Percentiles rank a stretch among this genome's conserved stretches.
These are phyloP conservation scores for Charina bottae DNA, from an alignment of 2,113 vertebrate genomes.

Conservation along the genomic window DNA sequence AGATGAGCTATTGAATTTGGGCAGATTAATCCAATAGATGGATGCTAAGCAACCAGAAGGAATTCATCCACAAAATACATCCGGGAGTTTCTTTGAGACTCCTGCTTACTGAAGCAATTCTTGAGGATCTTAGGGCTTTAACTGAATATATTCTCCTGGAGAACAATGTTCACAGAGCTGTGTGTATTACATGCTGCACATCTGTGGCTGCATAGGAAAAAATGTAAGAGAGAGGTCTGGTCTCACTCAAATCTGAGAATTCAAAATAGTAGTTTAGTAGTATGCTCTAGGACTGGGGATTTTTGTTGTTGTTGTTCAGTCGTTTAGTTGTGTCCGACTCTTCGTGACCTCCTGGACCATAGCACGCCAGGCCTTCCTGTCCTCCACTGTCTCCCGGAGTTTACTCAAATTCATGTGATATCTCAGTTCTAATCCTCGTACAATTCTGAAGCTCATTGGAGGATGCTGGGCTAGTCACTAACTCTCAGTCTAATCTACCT, in stretches of 20 bases:
- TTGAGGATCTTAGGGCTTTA: not conserved
- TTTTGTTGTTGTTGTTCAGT: no score
- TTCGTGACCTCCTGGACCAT: no score
- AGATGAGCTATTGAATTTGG: conserved; percentile 12
- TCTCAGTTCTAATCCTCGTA: not conserved
- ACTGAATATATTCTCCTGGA: not conserved
- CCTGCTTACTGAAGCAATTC: not conserved
- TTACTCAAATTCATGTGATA: no score
- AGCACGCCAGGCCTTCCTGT: no score
- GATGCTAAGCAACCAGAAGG: not conserved
- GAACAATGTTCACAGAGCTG: not conserved
- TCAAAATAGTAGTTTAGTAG: not conserved
- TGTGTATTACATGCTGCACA: not conserved
- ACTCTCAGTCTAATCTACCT: not conserved
- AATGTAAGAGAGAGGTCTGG: not conserved
- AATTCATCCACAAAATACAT: not conserved
- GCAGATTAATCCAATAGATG: conserved; percentile 24
- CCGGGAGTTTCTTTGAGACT: not conserved
- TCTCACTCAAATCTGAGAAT: not conserved
- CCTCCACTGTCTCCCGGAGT: no score
- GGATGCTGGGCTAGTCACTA: not conserved
- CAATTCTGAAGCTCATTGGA: not conserved
- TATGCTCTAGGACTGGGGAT: not conserved
- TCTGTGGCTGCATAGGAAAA: not conserved
- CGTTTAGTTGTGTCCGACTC: no score